Evolutionary conservation across 1,140 invertebrate genomes (phyloP).

Genomic region (Muscidifurax raptorellus): DNA sequence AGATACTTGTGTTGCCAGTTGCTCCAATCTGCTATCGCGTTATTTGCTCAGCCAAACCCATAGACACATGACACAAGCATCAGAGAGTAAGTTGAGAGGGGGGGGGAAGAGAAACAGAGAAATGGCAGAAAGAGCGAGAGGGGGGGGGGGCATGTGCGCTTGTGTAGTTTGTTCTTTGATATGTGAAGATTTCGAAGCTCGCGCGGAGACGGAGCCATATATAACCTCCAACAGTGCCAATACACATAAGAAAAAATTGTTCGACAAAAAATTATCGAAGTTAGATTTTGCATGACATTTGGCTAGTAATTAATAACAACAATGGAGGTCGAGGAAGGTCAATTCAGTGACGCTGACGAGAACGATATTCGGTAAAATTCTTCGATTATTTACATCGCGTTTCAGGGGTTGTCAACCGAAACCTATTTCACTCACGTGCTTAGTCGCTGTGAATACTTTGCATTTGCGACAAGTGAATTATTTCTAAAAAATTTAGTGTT

Average conservation of each 20-base stretch:
- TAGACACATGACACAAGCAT: background rate
- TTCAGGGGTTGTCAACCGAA: constrained; percentile 7
- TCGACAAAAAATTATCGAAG: background rate
- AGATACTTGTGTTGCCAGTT: background rate
- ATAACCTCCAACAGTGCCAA: constrained; percentile 32
- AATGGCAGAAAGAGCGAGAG: background rate
- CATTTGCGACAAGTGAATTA: background rate
- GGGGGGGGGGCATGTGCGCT: background rate
- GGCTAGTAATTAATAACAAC: background rate
- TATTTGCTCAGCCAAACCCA: background rate
- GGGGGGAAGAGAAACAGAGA: too few species aligned
- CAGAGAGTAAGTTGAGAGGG: background rate
- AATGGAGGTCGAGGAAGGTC: constrained; percentile 63
- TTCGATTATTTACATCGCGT: constrained; percentile 30
- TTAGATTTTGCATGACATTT: background rate
- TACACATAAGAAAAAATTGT: background rate
- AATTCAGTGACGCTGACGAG: constrained; percentile 73
- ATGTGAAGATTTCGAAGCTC: background rate
- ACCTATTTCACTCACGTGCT: constrained; percentile 21
- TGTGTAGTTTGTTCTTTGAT: background rate
- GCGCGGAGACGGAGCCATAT: background rate
- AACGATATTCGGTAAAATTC: constrained; percentile 49
- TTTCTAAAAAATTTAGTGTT: background rate
- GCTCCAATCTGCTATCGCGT: background rate
- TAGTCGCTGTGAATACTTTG: background rate